Evolutionary conservation across 1,140 invertebrate species (phyloP), one percentile per base, ranked within the genome.

Genomic region (Drosophila rufa): DNA sequence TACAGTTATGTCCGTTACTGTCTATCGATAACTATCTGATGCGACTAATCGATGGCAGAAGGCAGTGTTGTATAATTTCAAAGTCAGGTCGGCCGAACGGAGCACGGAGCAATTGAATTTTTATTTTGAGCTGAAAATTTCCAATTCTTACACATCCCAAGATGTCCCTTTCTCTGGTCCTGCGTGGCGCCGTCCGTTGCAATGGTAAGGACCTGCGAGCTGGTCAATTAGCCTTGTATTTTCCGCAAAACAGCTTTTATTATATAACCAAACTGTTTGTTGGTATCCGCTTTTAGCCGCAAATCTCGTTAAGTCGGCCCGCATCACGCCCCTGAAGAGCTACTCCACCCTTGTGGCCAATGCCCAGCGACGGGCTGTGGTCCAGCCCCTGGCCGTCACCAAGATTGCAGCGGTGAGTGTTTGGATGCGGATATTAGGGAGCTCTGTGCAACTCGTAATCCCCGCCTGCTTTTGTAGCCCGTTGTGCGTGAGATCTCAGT

Each of bases 311-410:
- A 92, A 81, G 40, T 68, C 84, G 19, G 67, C 67, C 19, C 79
- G 90, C 15, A 51, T 84, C 17, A 61, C 90, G 9, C 90, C 90
- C 17, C 67, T 92, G 27, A 92, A 92, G 75, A 73, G 80, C 2
- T 92, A 86, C 64, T 80, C 90, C 22, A 89, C 90, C 1, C 40
- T 91, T 36, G 77, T 91, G 30, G 79, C 76, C 46, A 80, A 77
- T 61, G 69, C 75, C 14, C 65, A 85, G 53, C 81, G 89, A 12
- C 69, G 66, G 51, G 74, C 71, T 12, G 40, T 80, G 45, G 56
- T 57, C 11, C 84, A 86, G 33, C 82, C 82, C 7, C 43, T 92
- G 48, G 48, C 62, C 4, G 57, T 92, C 27, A 30, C 70, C 48
- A 89, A 86, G 58, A 79, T 75, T 56, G 55, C 79, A 12, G 38